phyloP scores from a whole-genome alignment of 2,888 invertebrate genomes.

The Drosophila quasianomalipes region DNA sequence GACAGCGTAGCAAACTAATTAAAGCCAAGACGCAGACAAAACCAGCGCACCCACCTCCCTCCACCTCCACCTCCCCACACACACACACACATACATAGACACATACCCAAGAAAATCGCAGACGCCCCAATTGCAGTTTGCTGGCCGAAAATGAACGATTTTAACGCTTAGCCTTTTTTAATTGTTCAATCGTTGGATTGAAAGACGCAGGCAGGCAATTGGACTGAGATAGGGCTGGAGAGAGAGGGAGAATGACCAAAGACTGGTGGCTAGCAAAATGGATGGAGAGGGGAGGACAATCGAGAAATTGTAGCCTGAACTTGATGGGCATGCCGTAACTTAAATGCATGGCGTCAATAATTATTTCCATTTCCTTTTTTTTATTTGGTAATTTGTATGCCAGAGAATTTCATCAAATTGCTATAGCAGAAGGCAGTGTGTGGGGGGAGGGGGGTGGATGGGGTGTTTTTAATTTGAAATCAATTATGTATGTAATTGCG shows the following conservation, averaged over 20 bases:
- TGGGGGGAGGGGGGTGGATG: not conserved
- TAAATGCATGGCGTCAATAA: constrained; percentile 68
- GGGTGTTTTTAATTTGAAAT: constrained; percentile 71
- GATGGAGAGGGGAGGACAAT: not conserved
- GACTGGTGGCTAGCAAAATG: not conserved
- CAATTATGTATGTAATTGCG: constrained; percentile 71
- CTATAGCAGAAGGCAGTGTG: not conserved
- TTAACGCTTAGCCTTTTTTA: constrained; percentile 80
- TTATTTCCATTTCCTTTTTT: constrained; percentile 37
- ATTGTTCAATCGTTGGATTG: constrained; percentile 59
- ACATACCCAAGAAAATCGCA: constrained; percentile 17
- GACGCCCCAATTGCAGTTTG: constrained; percentile 63
- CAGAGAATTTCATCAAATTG: constrained; percentile 42
- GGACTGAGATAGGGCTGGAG: not conserved
- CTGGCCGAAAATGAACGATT: constrained; percentile 75
- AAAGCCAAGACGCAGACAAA: constrained; percentile 56
- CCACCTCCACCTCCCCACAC: not conserved
- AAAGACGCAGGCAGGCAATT: not conserved
- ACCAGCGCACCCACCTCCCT: not conserved
- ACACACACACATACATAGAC: constrained; percentile 27
- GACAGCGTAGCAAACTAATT: constrained; percentile 79
- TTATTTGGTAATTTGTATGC: constrained; percentile 14
- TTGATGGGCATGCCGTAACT: constrained; percentile 56
- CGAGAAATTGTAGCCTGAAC: constrained; percentile 37
- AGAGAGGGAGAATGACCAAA: not conserved